Evolutionary conservation across 2,797 vertebrate genomes (phyloP).

Genomic region (Myoxocephalus aenaeus): DNA sequence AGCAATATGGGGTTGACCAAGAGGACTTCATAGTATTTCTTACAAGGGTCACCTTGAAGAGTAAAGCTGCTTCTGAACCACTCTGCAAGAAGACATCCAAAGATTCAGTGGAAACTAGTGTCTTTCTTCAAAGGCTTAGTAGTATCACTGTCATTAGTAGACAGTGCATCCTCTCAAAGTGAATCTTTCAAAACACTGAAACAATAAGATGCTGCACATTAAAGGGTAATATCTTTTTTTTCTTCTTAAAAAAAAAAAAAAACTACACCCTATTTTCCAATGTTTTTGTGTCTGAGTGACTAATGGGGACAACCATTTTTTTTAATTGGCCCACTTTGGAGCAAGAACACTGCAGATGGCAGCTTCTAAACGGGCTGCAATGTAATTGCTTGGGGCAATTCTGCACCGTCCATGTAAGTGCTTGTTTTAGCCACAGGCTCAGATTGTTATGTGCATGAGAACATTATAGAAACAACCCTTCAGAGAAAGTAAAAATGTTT

Average conservation of each 20-base stretch:
- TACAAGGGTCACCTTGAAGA: conserved; percentile 85
- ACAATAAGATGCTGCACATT: not conserved
- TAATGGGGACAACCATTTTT: not conserved
- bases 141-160: not conserved
- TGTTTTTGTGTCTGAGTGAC: not conserved
- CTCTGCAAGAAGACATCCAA: conserved; percentile 67
- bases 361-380: too few species aligned
- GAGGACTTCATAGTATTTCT: conserved; percentile 80
- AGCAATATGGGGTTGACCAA: conserved; percentile 82
- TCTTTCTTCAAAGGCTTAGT: not conserved
- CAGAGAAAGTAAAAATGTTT: too few species aligned
- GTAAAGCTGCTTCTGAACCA: conserved; percentile 82
- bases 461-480: too few species aligned
- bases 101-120: too few species aligned
- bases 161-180: not conserved
- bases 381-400: too few species aligned
- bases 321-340: not conserved
- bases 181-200: not conserved
- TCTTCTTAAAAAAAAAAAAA: too few species aligned
- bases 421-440: too few species aligned
- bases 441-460: too few species aligned
- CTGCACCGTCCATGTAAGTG: too few species aligned
- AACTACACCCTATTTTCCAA: not conserved
- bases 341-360: too few species aligned
- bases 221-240: not conserved